These are phyloP conservation scores for Leucoraja ocellata DNA, from an alignment of 2,797 vertebrate species.

Conservation along the genomic window DNA sequence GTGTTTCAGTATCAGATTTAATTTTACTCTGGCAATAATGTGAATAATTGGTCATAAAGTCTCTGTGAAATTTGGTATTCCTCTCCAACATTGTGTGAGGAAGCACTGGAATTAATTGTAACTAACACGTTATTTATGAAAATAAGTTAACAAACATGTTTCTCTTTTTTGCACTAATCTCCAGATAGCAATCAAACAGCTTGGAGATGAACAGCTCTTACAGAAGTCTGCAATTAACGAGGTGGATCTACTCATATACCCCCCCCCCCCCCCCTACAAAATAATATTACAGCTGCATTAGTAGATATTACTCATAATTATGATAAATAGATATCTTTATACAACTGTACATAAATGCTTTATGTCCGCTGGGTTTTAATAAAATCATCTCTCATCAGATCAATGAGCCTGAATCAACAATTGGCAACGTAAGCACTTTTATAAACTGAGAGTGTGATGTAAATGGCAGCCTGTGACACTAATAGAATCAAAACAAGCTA, in stretches of 20 bases:
- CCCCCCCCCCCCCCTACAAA: slow-evolving; percentile 40
- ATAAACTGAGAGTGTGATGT: slow-evolving; percentile 7
- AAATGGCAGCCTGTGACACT: slow-evolving; percentile 39
- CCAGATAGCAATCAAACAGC: not conserved
- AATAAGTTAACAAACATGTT: not conserved
- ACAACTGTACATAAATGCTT: slow-evolving; percentile 31
- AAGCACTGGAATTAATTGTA: not conserved
- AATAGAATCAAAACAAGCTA: slow-evolving; percentile 40
- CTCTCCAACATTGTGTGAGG: not conserved
- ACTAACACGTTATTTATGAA: not conserved
- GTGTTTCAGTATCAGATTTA: not conserved
- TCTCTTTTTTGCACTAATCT: not conserved
- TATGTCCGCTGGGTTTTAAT: slow-evolving; percentile 38
- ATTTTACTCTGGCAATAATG: not conserved
- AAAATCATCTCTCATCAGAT: slow-evolving; percentile 41
- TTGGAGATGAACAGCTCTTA: not conserved
- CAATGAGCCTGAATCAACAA: slow-evolving; percentile 38
- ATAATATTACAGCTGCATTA: slow-evolving; percentile 31
- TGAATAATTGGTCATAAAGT: not conserved
- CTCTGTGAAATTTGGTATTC: not conserved
- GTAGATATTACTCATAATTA: slow-evolving; percentile 23
- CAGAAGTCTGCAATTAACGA: slow-evolving; percentile 3
- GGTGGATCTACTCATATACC: not conserved
- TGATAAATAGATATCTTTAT: slow-evolving; percentile 39
- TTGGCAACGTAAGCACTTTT: slow-evolving; percentile 39